phyloP scores from a whole-genome alignment of 2,113 vertebrate genomes.

The Spea multiplicata region DNA sequence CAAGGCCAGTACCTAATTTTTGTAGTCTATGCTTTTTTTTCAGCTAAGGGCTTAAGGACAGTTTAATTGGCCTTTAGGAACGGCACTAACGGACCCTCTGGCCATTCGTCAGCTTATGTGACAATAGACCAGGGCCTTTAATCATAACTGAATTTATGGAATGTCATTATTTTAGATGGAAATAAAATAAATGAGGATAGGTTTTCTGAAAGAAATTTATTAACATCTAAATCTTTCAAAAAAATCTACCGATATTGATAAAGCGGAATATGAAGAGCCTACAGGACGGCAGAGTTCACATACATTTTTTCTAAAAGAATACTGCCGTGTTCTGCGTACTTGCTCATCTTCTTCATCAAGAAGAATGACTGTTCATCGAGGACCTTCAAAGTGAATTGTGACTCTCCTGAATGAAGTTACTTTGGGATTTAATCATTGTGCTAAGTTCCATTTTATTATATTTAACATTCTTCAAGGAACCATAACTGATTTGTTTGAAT shows the following conservation, averaged over 20 bases:
- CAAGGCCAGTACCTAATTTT: too few species aligned
- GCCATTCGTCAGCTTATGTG: not conserved
- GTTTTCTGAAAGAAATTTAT: not conserved
- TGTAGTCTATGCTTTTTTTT: too few species aligned
- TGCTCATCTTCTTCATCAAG: not conserved
- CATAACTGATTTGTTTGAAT: not conserved
- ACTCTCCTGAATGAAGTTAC: not conserved
- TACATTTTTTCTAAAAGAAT: constrained; percentile 10
- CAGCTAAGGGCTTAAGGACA: too few species aligned
- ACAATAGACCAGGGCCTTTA: not conserved
- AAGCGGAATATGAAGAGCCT: not conserved
- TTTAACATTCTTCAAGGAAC: not conserved
- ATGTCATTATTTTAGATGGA: constrained; percentile 16
- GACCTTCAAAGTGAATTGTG: constrained; percentile 4
- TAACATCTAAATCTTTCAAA: constrained; percentile 47
- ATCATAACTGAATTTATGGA: constrained; percentile 23
- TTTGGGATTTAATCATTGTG: not conserved
- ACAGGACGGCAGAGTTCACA: constrained; percentile 20
- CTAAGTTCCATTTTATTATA: not conserved
- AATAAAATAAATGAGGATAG: constrained; percentile 16
- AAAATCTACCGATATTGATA: not conserved
- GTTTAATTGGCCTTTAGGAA: too few species aligned
- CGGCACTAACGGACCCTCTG: not conserved
- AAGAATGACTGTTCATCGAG: not conserved
- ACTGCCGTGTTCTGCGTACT: not conserved